These are phyloP conservation scores for Rhizoglyphus robini DNA, from an alignment of 1,140 invertebrate species.

Conservation along the genomic window DNA sequence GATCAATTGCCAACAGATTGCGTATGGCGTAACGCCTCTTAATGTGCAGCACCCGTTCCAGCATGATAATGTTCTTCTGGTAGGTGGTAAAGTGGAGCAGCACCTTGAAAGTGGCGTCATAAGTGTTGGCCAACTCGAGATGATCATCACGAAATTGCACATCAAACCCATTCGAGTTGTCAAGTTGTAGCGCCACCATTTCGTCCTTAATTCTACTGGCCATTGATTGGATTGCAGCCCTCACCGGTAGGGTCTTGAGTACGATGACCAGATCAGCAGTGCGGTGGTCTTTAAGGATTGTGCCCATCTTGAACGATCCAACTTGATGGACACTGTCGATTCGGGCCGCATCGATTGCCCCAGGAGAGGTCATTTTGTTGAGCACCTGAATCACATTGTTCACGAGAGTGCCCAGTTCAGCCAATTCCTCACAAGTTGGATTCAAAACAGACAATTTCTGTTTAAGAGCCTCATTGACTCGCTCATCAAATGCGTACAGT, in stretches of 20 bases:
- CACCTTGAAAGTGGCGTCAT: neutral
- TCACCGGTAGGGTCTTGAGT: conserved; percentile 78
- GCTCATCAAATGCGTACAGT: neutral
- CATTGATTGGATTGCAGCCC: conserved; percentile 79
- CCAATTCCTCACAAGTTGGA: conserved; percentile 56
- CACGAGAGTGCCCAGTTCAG: conserved; percentile 74
- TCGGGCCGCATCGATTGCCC: conserved; percentile 89
- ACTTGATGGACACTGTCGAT: conserved; percentile 89
- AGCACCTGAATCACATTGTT: conserved; percentile 74
- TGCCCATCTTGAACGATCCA: conserved; percentile 94
- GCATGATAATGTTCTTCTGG: conserved; percentile 23
- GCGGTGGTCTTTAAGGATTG: conserved; percentile 87
- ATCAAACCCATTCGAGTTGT: conserved; percentile 43
- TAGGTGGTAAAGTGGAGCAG: neutral
- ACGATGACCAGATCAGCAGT: conserved; percentile 94
- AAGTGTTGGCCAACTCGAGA: conserved; percentile 5
- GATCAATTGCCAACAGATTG: conserved; percentile 81
- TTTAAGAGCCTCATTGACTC: neutral
- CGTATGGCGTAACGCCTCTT: conserved; percentile 57
- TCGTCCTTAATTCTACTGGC: conserved; percentile 76
- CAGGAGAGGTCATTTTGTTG: conserved; percentile 79
- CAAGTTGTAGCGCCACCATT: too few species aligned
- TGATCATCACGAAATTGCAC: conserved; percentile 48
- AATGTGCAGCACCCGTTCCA: conserved; percentile 44
- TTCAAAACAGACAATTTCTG: neutral